These are phyloP conservation scores for Tupiocoris notatus DNA, from an alignment of 2,888 invertebrate genomes.

Conservation along the genomic window DNA sequence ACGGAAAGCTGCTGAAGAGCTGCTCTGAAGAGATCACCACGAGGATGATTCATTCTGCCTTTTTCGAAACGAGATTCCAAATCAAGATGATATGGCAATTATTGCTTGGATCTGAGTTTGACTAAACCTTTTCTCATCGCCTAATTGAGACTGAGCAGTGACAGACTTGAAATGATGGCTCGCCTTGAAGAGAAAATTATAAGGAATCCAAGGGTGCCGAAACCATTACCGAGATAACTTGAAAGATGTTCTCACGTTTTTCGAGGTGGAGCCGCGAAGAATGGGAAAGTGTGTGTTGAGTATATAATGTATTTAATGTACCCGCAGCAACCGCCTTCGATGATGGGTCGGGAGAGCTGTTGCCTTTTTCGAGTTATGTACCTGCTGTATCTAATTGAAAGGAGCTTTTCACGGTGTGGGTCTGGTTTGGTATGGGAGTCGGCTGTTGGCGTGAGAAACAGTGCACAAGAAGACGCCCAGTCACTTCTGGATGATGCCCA, in stretches of 20 bases:
- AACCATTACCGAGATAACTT: conserved; percentile 34
- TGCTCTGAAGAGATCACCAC: background rate
- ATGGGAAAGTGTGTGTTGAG: conserved; percentile 7
- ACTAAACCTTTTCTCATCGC: conserved; percentile 23
- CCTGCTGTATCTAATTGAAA: conserved; percentile 39
- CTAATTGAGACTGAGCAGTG: conserved; percentile 11
- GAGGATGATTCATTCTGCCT: background rate
- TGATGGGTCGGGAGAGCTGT: conserved; percentile 1
- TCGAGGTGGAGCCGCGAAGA: background rate
- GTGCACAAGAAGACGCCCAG: conserved; percentile 33
- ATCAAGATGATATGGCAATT: conserved; percentile 23
- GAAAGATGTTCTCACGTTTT: conserved; percentile 34
- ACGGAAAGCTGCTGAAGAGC: too few relatives aligned
- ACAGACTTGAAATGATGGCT: conserved; percentile 13
- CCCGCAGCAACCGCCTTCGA: background rate
- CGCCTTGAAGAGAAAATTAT: conserved; percentile 15
- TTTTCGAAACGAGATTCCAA: too few relatives aligned
- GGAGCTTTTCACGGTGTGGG: conserved; percentile 14
- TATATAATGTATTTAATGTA: conserved; percentile 37
- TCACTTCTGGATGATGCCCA: conserved; percentile 41
- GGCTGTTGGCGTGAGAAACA: conserved; percentile 34
- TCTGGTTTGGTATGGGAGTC: background rate
- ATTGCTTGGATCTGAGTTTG: background rate
- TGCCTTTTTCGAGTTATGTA: conserved; percentile 23
- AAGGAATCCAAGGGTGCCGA: conserved; percentile 20